These are phyloP conservation scores for Diploscapter pachys DNA, from an alignment of 1,140 invertebrate species.

Conservation along the genomic window DNA sequence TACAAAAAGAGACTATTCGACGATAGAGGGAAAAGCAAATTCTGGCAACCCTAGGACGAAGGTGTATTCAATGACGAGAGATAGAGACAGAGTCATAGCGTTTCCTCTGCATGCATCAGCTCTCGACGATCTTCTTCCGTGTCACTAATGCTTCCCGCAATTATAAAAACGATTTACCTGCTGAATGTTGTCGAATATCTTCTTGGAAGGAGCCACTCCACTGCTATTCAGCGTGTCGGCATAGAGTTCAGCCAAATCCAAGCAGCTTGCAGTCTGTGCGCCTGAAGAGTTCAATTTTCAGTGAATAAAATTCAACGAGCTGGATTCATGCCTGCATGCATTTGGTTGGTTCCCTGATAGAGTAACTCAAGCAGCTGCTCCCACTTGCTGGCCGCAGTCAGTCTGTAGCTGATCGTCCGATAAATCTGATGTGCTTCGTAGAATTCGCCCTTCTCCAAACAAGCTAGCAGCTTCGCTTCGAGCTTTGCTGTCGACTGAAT, in stretches of 20 bases:
- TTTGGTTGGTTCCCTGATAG: conserved; percentile 7
- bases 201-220: too few species aligned
- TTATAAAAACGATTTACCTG: too few species aligned
- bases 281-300: conserved; percentile 12
- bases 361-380: conserved; percentile 16
- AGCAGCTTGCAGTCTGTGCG: conserved; percentile 6
- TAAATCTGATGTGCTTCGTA: conserved; percentile 33
- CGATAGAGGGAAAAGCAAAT: too few species aligned
- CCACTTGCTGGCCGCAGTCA: background rate
- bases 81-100: too few species aligned
- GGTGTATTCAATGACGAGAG: too few species aligned
- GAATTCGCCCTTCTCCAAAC: conserved; percentile 25
- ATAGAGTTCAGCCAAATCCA: conserved; percentile 15
- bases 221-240: background rate
- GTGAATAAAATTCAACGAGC: background rate
- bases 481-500: background rate
- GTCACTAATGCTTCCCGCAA: too few species aligned
- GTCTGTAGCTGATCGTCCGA: conserved; percentile 17
- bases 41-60: too few species aligned
- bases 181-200: too few species aligned
- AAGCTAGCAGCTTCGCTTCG: conserved; percentile 16
- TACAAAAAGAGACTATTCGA: too few species aligned
- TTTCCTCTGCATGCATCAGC: too few species aligned
- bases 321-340: conserved; percentile 11
- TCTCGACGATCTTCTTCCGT: too few species aligned